Evolutionary conservation across 92 coral and sea anemone genomes (phyloP).

Genomic region (Umimayanthus chanpuru): DNA sequence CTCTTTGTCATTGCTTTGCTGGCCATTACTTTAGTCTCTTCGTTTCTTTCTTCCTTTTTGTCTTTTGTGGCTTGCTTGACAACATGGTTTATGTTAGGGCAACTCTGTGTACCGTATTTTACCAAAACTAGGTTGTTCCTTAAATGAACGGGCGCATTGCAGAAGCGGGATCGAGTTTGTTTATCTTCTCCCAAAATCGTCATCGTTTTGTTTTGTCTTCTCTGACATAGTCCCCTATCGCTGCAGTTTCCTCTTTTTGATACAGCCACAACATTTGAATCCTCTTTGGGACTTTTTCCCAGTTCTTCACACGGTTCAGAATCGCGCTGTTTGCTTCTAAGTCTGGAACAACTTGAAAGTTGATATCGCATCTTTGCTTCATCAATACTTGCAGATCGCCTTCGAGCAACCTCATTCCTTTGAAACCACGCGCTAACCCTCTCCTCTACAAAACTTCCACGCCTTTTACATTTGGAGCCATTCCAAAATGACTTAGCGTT

Average conservation of each 20-base stretch:
- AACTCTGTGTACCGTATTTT: slow-evolving; percentile 2
- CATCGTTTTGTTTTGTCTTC: not conserved
- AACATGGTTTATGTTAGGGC: not conserved
- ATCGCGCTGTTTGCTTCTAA: not conserved
- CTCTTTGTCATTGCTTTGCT: not conserved
- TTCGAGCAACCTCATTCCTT: slow-evolving; percentile 5
- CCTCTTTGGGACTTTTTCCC: not conserved
- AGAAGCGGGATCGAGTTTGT: not conserved
- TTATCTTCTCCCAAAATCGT: not conserved
- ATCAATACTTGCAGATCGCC: not conserved
- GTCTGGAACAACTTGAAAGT: not conserved
- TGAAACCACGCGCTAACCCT: slow-evolving; percentile 7
- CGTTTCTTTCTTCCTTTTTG: not conserved
- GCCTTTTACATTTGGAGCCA: not conserved
- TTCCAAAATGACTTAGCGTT: not conserved
- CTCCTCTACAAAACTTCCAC: not conserved
- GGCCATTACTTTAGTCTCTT: not conserved
- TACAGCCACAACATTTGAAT: not conserved
- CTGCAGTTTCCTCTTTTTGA: not conserved
- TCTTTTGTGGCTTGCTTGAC: not conserved
- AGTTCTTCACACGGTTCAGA: not conserved
- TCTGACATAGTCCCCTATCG: not conserved
- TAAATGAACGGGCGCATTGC: not conserved
- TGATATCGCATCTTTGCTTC: slow-evolving; percentile 8
- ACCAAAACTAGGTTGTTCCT: slow-evolving; percentile 3